Evolutionary conservation across 1,140 invertebrate species (phyloP), one percentile per base, ranked within the genome.

Genomic region (Galleria mellonella): DNA sequence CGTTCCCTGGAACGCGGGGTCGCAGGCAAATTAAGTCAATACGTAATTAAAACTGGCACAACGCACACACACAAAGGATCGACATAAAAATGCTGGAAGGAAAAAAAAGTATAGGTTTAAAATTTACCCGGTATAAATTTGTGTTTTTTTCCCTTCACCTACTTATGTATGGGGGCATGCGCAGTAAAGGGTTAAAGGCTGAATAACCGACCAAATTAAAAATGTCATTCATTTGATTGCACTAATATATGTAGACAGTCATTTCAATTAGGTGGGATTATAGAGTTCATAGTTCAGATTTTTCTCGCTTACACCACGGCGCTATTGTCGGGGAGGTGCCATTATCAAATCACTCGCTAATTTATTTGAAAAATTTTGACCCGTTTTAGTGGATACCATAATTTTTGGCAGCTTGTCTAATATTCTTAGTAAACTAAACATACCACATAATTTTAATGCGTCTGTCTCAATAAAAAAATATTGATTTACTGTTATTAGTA

Each of bases 71-170:
- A 72, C 67, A 81, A 72, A 82, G 82, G 66, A 72, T 77, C 76
- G 72, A 81, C 76, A 77, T 79, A 83, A 83, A 81, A 83, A 79
- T 78, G 74, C 68, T 58, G 61, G 69, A 70, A 57, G 60, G 62
- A 75, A 86, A 86, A 85, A 86, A 84, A 85, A 83, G 82, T 85
- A 84, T 85, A 86, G 74, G 71, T 84, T 79, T 81, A 81, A 81
- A 84, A 83, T 86, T 87, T 87, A 61, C 82, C 83, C 82, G 84
- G 84, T 81, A 87, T 85, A 86, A 83, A 82, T 84, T 84, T 78
- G 78, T 84, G 79, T 87, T 87, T 87, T 87, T 86, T 85, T 83
- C 74, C 69, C 65, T 62, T 67, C 59, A 66, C 65, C 76, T 79
- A 78, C 79, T 83, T 79, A 77, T 83, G 76, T 83, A 81, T 81